These are phyloP conservation scores for Orthonevra nobilis DNA, from an alignment of 2,888 invertebrate genomes.

Conservation along the genomic window DNA sequence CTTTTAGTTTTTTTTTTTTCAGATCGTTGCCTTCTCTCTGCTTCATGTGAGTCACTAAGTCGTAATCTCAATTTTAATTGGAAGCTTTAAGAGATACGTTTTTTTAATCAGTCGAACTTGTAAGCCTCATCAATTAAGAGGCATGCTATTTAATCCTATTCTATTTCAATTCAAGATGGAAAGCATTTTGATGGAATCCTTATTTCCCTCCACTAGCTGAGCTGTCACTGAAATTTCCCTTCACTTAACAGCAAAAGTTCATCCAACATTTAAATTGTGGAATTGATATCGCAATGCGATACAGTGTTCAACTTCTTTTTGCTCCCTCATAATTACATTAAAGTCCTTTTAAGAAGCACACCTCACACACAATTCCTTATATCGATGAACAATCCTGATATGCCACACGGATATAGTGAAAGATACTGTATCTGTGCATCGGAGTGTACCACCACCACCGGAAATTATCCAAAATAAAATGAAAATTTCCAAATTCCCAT, in stretches of 20 bases:
- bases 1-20: conserved; percentile 31
- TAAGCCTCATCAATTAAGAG: too few species aligned
- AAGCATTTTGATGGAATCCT: too few species aligned
- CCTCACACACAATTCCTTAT: conserved; percentile 34
- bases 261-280: conserved; percentile 29
- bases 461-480: conserved; percentile 8
- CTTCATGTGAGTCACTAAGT: conserved; percentile 12
- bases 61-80: conserved; percentile 58
- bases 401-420: conserved; percentile 38
- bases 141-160: too few species aligned
- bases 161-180: too few species aligned
- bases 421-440: conserved; percentile 10
- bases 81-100: too few species aligned
- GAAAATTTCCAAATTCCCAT: too few species aligned
- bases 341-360: conserved; percentile 30
- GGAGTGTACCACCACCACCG: neutral
- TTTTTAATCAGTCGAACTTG: too few species aligned
- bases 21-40: neutral
- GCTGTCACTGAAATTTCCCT: neutral
- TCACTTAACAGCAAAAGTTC: conserved; percentile 32
- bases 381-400: conserved; percentile 62
- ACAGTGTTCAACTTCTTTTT: conserved; percentile 25
- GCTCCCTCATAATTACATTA: conserved; percentile 36
- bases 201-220: neutral
- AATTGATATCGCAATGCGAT: conserved; percentile 6